phyloP scores from a whole-genome alignment of 2,888 invertebrate genomes.

The Tuta absoluta region DNA sequence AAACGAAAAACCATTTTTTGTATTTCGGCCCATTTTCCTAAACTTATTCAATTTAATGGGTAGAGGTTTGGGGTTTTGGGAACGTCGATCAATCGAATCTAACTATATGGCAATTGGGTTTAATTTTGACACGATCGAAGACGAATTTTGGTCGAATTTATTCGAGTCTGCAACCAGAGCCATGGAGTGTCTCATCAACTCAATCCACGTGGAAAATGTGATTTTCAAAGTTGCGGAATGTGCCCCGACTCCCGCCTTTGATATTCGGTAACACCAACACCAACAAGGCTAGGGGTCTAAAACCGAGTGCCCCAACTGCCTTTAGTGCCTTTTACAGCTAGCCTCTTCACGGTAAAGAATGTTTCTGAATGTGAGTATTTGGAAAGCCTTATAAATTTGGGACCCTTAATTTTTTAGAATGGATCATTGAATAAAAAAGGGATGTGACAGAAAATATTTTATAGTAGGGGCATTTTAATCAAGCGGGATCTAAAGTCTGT shows the following conservation, averaged over 20 bases:
- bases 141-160: conserved; percentile 24
- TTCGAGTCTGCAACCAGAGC: conserved; percentile 33
- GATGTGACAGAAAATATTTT: too few species aligned
- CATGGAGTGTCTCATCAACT: conserved; percentile 37
- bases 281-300: conserved; percentile 19
- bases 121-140: conserved; percentile 10
- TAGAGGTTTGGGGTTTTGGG: background rate
- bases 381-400: background rate
- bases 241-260: conserved; percentile 39
- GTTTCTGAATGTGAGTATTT: conserved; percentile 15
- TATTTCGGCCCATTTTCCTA: background rate
- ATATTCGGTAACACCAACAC: conserved; percentile 35
- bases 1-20: background rate
- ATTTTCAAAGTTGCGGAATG: conserved; percentile 50
- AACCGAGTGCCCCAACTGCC: background rate
- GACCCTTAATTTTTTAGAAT: background rate
- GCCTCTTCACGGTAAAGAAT: conserved; percentile 9
- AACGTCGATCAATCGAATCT: background rate
- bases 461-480: too few species aligned
- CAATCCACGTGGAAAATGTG: conserved; percentile 45
- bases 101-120: conserved; percentile 10
- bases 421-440: too few species aligned
- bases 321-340: conserved; percentile 6
- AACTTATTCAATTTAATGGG: background rate
- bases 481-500: too few species aligned